These are phyloP conservation scores for Gobiocypris rarus DNA, from an alignment of 2,113 vertebrate genomes.

Conservation along the genomic window DNA sequence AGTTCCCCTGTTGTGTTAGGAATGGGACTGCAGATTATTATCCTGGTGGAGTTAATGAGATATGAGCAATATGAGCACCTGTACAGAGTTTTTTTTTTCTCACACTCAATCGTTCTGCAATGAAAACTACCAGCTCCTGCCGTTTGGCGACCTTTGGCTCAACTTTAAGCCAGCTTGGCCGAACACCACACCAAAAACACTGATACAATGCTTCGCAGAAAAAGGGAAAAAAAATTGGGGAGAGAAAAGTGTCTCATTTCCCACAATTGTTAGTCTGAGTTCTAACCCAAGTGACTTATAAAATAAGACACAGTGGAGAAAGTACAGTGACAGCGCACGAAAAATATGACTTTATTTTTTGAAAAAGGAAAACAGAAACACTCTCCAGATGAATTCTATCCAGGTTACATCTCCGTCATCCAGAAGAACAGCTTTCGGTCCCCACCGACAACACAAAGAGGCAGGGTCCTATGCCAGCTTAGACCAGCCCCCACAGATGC, in stretches of 20 bases:
- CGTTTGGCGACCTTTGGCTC: constrained; percentile 61
- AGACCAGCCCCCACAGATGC: constrained; percentile 87
- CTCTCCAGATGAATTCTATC: constrained; percentile 9
- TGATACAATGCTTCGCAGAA: constrained; percentile 60
- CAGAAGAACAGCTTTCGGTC: constrained; percentile 94
- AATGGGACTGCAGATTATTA: constrained; percentile 37
- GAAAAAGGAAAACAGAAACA: constrained; percentile 45
- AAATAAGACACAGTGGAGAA: constrained; percentile 26
- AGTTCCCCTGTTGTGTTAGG: constrained; percentile 18
- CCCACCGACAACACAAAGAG: constrained; percentile 88
- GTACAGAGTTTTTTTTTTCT: constrained; percentile 52
- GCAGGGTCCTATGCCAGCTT: constrained; percentile 93
- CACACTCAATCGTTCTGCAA: background rate
- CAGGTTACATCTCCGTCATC: constrained; percentile 91
- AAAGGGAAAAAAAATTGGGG: constrained; percentile 23
- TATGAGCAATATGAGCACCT: constrained; percentile 11
- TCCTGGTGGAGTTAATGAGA: constrained; percentile 14
- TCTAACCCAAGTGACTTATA: constrained; percentile 52
- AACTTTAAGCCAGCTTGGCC: constrained; percentile 58
- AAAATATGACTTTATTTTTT: constrained; percentile 74
- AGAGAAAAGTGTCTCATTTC: constrained; percentile 31
- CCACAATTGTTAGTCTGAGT: constrained; percentile 44
- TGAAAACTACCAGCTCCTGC: constrained; percentile 8
- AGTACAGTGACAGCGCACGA: background rate
- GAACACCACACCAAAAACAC: constrained; percentile 57